A percentile compares a stretch with the other conserved stretches of the same genome.
Conservation (phyloP, 2,113 vertebrate species). For the Conger conger region DNA sequence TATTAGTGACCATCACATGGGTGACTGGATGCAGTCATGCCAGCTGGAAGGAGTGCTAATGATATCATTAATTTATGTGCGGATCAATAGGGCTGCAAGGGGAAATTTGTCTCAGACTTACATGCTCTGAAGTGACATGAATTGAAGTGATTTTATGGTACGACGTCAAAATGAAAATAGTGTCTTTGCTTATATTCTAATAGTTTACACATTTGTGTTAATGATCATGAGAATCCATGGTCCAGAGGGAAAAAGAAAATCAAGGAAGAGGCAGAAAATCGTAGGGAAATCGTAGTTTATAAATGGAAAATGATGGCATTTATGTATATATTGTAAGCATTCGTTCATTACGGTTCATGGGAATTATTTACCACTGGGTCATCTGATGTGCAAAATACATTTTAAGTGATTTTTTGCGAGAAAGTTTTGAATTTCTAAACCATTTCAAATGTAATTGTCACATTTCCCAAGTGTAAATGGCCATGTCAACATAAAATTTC, state of each 20-base stretch:
- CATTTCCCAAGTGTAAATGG: background rate
- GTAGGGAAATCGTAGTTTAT: background rate
- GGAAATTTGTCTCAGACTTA: background rate
- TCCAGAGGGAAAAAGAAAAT: background rate
- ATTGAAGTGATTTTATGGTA: background rate
- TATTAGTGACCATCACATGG: constrained; percentile 18
- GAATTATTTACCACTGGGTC: background rate
- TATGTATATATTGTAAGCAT: background rate
- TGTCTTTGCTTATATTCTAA: background rate
- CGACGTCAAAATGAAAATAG: background rate
- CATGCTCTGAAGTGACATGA: background rate
- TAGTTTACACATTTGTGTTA: background rate
- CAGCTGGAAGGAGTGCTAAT: constrained; percentile 22
- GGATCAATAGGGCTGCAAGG: constrained; percentile 26
- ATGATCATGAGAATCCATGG: background rate
- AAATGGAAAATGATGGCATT: background rate
- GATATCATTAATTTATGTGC: constrained; percentile 21
- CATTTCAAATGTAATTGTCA: background rate
- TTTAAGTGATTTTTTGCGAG: background rate
- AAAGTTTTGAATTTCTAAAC: background rate
- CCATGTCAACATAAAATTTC: constrained; percentile 5
- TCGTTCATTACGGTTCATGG: background rate
- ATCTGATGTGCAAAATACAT: background rate
- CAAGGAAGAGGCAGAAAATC: background rate
- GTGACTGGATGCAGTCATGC: background rate